Conservation (phyloP, 2,113 vertebrate species). For the Sylvietta virens region DNA sequence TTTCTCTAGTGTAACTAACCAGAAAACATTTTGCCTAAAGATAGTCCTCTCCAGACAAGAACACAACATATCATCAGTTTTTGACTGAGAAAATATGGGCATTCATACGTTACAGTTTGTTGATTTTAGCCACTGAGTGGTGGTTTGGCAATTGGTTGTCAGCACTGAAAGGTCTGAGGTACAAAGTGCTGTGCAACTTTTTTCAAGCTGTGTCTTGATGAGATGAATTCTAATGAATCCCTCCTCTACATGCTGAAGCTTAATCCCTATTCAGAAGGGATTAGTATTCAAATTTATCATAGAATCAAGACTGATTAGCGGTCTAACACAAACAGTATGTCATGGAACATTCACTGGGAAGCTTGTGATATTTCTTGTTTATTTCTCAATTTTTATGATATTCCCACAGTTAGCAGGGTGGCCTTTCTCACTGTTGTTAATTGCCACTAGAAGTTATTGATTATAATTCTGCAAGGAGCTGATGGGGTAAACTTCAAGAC, state of each 20-base stretch:
- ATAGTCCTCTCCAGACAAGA: neutral
- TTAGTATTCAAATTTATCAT: conserved; percentile 77
- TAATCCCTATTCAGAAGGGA: conserved; percentile 77
- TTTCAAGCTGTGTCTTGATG: conserved; percentile 67
- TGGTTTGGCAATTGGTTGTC: conserved; percentile 45
- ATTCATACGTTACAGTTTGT: conserved; percentile 18
- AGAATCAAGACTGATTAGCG: conserved; percentile 69
- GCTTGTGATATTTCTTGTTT: conserved; percentile 14
- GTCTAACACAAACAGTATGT: conserved; percentile 42
- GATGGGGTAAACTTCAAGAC: neutral
- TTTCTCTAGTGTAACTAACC: neutral
- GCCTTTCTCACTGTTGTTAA: neutral
- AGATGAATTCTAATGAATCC: conserved; percentile 76
- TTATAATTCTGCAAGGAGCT: neutral
- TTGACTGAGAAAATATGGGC: neutral
- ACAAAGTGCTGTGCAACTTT: conserved; percentile 41
- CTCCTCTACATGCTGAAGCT: conserved; percentile 46
- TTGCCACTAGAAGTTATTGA: neutral
- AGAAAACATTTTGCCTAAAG: conserved; percentile 15
- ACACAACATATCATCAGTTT: neutral
- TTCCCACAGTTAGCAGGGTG: neutral
- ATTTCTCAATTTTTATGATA: conserved; percentile 20
- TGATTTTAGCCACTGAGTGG: conserved; percentile 39
- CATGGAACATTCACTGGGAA: conserved; percentile 51
- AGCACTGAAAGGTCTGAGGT: conserved; percentile 14